Evolutionary conservation across 2,113 vertebrate species (phyloP).

Genomic region (Silurus asotus): DNA sequence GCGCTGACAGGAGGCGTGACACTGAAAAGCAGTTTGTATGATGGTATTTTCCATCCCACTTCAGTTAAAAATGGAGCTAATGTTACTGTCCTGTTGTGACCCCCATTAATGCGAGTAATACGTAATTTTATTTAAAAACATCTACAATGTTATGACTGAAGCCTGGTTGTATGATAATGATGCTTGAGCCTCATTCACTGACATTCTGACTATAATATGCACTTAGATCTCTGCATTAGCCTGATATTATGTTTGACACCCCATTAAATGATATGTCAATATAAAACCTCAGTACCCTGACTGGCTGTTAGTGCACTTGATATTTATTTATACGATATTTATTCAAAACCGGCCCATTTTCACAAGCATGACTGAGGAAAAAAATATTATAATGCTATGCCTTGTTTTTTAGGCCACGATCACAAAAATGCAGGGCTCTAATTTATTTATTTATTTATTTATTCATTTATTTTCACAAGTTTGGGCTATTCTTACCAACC

Average conservation of each 20-base stretch:
- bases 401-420: neutral
- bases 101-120: neutral
- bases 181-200: neutral
- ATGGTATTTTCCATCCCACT: neutral
- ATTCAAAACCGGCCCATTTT: neutral
- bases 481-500: neutral
- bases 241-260: conserved; percentile 8
- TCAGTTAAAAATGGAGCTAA: neutral
- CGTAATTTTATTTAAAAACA: neutral
- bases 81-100: conserved; percentile 5
- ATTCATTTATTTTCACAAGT: no score
- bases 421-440: neutral
- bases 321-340: neutral
- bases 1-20: neutral
- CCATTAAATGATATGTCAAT: neutral
- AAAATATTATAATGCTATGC: neutral
- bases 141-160: neutral
- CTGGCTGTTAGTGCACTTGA: neutral
- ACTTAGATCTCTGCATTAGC: neutral
- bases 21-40: neutral
- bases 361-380: neutral
- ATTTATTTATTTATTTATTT: neutral
- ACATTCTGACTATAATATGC: neutral
- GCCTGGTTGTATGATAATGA: neutral
- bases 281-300: neutral